Base-by-base conservation (phyloP, 2,888 invertebrate species). In the Cheilosia pagana region DNA sequence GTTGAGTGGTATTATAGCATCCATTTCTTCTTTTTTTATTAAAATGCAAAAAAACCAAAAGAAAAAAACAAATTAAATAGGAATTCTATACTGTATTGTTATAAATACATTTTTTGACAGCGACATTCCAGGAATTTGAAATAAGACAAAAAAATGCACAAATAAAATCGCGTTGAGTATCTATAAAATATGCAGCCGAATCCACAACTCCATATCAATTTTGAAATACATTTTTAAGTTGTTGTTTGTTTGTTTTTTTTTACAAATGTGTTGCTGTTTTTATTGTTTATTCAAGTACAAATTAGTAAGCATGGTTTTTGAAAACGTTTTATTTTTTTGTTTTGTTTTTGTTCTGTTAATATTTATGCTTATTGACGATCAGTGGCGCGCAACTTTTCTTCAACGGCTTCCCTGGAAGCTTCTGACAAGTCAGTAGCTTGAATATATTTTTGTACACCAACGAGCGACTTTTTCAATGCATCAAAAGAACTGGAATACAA, bases 391-490 rank as follows among this genome's bases (percentile, higher is more conserved):
- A 98, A 95, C 93, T 98, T 98, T 92, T 97, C 97, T 92, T 98
- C 98, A 87, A 98, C 97, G 88, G 97, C 96, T 92, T 98, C 97
- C 91, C 97, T 96, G 88, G 97, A 97, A 88, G 98, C 97, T 93
- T 98, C 98, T 88, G 97, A 96, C 90, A 97, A 94, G 93, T 98
- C 98, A 91, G 98, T 98, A 90, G 98, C 98, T 93, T 98, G 98
- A 92, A 98, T 97, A 94, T 98, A 98, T 94, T 98, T 98, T 94
- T 97, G 98, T 88, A 99, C 97, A 90, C 98, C 98, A 87, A 98
- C 98, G 92, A 99, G 94, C 86, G 98, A 97, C 92, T 98, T 98
- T 94, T 98, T 99, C 92, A 99, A 94, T 90, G 98, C 98, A 93
- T 98, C 98, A 91, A 99, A 99, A 89, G 98, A 98, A 94, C 98